Base-by-base conservation (phyloP, 2,888 invertebrate genomes). In the Sinopyrophorus schimmeli region DNA sequence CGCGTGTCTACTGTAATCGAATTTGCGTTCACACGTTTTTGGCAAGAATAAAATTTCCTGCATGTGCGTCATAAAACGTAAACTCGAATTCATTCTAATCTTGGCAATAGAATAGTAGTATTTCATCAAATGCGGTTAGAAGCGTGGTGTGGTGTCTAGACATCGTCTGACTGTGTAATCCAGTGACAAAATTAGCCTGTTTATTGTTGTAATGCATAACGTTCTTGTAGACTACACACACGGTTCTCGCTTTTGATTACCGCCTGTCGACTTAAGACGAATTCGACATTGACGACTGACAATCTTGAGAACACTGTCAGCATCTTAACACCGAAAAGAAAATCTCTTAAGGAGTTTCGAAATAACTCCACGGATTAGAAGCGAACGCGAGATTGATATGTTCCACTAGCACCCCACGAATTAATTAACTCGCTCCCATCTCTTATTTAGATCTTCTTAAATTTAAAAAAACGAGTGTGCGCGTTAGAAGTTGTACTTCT, bases 141-240 rank as follows among this genome's bases (percentile, higher is more conserved):
- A 37, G 28, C 32, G 49, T 31, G 40, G 42, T 43, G 41, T 41
- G 40, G 46, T 52, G 59, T 60, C 61, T 61, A 60, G 59, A 59
- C 61, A 53, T 38, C 53, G 58, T 59, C 59, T 59, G 58, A 46
- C 50, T 55, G 50, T 57, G 49, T 59, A 61, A 60, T 58, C 57
- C 53, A 50, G 58, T 53, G 59, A 60, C 60, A 54, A 49, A 62
- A 60, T 62, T 62, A 62, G 59, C 59, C 55, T 58, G 58, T 60
- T 60, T 61, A 60, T 58, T 59, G 60, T 57, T 53, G 55, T 59
- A 57, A 59, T 57, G 53, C 57, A 57, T 54, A 49, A 57, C 60
- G 57, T 61, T 59, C 54, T 55, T 55, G 38, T 53, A 48, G 53
- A 43, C 48, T 52, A 52, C 26, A 48, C 48, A 53, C 48, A 48